phyloP scores from a whole-genome alignment of 2,797 vertebrate species.

The Eptatretus atami region DNA sequence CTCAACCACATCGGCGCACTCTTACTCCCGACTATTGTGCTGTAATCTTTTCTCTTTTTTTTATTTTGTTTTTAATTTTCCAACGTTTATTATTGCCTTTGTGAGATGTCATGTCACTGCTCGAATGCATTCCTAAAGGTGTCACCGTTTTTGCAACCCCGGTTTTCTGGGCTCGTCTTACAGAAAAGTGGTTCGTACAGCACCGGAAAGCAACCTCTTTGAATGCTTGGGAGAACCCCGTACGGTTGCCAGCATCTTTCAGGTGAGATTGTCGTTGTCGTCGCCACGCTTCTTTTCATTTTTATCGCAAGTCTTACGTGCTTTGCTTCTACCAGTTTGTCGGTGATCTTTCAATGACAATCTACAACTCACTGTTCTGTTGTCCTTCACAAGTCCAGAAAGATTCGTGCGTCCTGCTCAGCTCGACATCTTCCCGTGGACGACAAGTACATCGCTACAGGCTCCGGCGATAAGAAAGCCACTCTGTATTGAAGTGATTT shows the following conservation, averaged over 20 bases:
- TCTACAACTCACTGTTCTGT: neutral
- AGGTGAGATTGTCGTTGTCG: conserved; percentile 17
- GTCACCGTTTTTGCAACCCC: too few relatives aligned
- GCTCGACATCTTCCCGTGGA: conserved; percentile 4
- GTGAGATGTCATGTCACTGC: too few relatives aligned
- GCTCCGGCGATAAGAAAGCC: conserved; percentile 3
- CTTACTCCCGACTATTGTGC: too few relatives aligned
- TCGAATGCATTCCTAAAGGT: too few relatives aligned
- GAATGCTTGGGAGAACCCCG: conserved; percentile 37
- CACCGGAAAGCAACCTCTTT: conserved; percentile 58
- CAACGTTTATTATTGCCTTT: too few relatives aligned
- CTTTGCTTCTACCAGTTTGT: neutral
- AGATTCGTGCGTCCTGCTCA: conserved; percentile 1
- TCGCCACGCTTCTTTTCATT: neutral
- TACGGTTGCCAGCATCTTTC: conserved; percentile 39
- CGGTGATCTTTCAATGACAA: too few relatives aligned
- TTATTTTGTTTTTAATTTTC: too few relatives aligned
- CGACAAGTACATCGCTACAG: conserved; percentile 2
- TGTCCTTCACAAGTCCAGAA: conserved; percentile 7
- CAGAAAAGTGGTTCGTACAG: conserved; percentile 90
- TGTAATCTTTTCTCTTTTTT: too few relatives aligned
- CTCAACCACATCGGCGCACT: too few relatives aligned
- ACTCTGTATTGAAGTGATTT: conserved; percentile 4
- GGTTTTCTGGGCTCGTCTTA: conserved; percentile 9
- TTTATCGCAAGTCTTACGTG: neutral